Percentiles rank a stretch among this genome's conserved stretches.
Conservation (phyloP, 2,888 invertebrate species). For the Pristionchus mayeri region DNA sequence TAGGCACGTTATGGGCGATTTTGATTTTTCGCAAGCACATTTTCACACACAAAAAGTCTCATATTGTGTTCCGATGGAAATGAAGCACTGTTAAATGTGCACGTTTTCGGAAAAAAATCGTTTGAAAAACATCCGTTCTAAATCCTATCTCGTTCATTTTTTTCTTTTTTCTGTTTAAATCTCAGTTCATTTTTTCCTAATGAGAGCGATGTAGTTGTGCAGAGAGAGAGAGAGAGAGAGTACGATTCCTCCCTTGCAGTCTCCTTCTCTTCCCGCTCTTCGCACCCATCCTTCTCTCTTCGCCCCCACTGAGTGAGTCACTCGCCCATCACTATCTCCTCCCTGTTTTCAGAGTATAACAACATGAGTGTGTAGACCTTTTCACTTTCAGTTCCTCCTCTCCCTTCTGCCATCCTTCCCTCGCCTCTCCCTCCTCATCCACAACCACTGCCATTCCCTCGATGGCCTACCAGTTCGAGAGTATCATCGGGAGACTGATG, state of each 20-base stretch:
- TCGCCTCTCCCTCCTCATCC: not conserved
- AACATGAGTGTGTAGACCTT: not conserved
- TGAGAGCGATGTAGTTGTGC: too few relatives aligned
- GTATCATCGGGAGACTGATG: conserved; percentile 6
- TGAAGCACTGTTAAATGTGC: too few relatives aligned
- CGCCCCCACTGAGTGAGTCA: conserved; percentile 9
- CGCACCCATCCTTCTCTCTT: conserved; percentile 34
- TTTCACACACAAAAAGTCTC: too few relatives aligned
- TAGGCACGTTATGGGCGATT: too few relatives aligned
- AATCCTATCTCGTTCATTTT: too few relatives aligned
- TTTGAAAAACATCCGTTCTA: too few relatives aligned
- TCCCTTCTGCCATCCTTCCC: conserved; percentile 6
- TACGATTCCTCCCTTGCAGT: not conserved
- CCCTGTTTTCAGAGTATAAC: not conserved
- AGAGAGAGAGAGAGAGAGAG: not conserved
- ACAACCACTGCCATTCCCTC: not conserved
- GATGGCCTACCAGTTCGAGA: not conserved
- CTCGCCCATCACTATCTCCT: too few relatives aligned
- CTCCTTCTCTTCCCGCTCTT: conserved; percentile 10
- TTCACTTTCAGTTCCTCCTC: not conserved
- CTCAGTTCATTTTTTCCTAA: too few relatives aligned
- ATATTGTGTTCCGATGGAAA: too few relatives aligned
- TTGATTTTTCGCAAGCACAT: too few relatives aligned
- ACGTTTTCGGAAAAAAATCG: too few relatives aligned
- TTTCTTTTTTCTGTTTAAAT: too few relatives aligned